A percentile compares a stretch with the other conserved stretches of the same genome.
These are phyloP conservation scores for Nothocercus julius DNA, from an alignment of 2,113 vertebrate genomes.

Conservation along the genomic window DNA sequence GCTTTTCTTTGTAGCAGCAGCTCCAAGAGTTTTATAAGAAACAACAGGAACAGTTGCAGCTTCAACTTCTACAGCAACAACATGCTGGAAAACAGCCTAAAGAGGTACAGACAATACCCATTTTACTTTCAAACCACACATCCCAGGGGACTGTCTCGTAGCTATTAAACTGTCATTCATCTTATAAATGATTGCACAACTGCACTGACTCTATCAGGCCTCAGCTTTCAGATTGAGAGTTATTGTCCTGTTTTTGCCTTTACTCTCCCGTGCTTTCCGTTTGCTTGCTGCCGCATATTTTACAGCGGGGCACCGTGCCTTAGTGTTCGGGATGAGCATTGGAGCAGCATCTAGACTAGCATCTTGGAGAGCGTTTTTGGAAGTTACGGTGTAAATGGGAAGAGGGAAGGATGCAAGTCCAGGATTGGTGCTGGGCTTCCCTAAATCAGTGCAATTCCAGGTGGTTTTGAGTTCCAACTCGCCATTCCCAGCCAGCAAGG, in stretches of 20 bases:
- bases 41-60: conserved; percentile 99
- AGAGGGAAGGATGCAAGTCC: neutral
- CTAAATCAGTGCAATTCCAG: accelerated
- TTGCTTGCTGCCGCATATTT: conserved; percentile 64
- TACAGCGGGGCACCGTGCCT: conserved; percentile 17
- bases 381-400: conserved; percentile 27
- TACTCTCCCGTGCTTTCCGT: conserved; percentile 65
- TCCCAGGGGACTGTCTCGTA: conserved; percentile 74
- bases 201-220: conserved; percentile 73
- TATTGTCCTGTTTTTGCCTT: conserved; percentile 73
- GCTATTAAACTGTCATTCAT: conserved; percentile 81
- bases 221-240: conserved; percentile 76
- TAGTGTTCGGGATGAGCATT: neutral
- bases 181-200: conserved; percentile 80
- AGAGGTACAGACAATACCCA: conserved; percentile 91
- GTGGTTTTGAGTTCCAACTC: neutral
- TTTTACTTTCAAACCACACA: conserved; percentile 78
- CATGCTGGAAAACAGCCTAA: conserved; percentile 98
- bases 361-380: conserved; percentile 3
- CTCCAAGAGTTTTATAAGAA: conserved; percentile 99
- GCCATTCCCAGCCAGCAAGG: neutral
- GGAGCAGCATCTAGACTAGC: neutral
- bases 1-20: conserved; percentile 92
- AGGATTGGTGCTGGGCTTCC: neutral
- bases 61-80: conserved; percentile 98